Conservation (phyloP, 2,113 vertebrate genomes). For the Thunnus maccoyii region DNA sequence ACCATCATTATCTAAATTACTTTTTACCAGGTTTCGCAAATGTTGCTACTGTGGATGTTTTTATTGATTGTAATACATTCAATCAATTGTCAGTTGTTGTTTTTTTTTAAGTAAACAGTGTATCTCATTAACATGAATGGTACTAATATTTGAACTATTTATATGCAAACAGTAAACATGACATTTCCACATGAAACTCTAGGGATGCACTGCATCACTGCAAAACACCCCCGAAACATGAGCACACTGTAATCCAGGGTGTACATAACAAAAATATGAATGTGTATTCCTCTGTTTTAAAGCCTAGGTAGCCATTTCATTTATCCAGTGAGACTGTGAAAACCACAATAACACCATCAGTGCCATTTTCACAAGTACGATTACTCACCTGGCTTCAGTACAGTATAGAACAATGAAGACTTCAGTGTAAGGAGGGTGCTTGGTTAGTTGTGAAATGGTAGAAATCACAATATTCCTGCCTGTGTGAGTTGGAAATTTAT, state of each 20-base stretch:
- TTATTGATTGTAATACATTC: no score
- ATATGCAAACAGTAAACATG: not conserved
- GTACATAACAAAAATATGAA: not conserved
- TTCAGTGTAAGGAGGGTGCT: not conserved
- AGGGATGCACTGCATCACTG: not conserved
- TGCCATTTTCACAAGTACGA: not conserved
- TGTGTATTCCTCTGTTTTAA: not conserved
- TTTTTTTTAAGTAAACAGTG: no score
- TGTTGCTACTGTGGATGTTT: no score
- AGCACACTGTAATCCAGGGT: no score
- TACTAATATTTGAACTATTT: not conserved
- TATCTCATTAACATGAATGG: no score
- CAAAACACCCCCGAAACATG: not conserved
- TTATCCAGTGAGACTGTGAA: not conserved
- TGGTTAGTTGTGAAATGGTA: not conserved
- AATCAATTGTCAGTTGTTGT: no score
- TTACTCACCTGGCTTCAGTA: constrained; percentile 13
- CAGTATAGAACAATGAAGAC: not conserved
- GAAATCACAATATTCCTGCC: constrained; percentile 11
- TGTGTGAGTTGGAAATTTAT: not conserved
- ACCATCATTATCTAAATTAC: no score
- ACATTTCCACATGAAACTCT: not conserved
- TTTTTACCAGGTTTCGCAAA: no score
- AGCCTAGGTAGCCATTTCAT: not conserved
- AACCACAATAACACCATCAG: not conserved